Conservation (phyloP, 2,888 invertebrate species). For the Oithona nana region DNA sequence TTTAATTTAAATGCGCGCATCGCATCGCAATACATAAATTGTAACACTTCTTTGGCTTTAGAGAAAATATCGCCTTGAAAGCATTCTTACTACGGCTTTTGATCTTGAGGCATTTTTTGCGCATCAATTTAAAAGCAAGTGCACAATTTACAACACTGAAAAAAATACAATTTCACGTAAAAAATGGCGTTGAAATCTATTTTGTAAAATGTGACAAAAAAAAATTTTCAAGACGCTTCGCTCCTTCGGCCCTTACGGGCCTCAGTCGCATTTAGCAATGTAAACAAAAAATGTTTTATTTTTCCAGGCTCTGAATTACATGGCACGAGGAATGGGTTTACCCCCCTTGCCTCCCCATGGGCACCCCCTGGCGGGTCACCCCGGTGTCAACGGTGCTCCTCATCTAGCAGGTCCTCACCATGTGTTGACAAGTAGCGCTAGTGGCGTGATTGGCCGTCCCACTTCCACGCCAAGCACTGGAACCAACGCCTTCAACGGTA, state of each 20-base stretch:
- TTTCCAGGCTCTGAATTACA: conserved; percentile 13
- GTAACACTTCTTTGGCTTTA: too few relatives aligned
- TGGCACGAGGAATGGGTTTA: conserved; percentile 9
- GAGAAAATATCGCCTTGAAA: too few relatives aligned
- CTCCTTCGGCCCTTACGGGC: neutral
- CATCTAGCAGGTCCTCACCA: conserved; percentile 1
- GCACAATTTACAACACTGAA: too few relatives aligned
- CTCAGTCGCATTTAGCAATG: neutral
- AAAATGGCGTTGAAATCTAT: too few relatives aligned
- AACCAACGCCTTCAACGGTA: neutral
- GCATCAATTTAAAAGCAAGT: too few relatives aligned
- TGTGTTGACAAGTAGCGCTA: neutral
- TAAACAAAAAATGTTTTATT: too few relatives aligned
- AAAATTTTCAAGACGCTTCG: neutral
- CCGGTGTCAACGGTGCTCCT: neutral
- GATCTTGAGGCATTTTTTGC: too few relatives aligned
- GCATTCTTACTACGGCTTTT: too few relatives aligned
- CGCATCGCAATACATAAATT: too few relatives aligned
- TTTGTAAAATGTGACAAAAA: too few relatives aligned
- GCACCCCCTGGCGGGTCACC: neutral
- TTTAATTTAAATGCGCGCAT: too few relatives aligned
- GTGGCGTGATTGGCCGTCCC: neutral
- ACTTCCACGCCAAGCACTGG: conserved; percentile 1
- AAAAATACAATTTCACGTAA: too few relatives aligned
- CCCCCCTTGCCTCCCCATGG: conserved; percentile 3